Percentiles rank a stretch among this genome's conserved stretches.
These are phyloP conservation scores for Psittacula cyanocephala DNA, from an alignment of 2,113 vertebrate genomes.

Conservation along the genomic window DNA sequence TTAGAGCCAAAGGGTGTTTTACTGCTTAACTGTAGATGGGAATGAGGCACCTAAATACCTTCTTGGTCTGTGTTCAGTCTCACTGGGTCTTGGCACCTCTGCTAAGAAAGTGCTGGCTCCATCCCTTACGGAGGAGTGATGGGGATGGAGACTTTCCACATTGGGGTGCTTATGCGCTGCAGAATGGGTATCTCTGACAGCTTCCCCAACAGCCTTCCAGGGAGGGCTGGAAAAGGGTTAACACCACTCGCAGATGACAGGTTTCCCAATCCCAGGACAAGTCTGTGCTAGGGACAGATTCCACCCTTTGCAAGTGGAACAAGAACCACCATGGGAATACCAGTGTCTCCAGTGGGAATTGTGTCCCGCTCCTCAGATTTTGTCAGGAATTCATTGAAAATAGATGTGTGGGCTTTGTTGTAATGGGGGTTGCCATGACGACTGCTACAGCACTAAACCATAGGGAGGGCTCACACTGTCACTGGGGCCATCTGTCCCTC, in stretches of 20 bases:
- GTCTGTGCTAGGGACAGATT: background rate
- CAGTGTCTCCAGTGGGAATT: background rate
- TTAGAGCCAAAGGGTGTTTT: background rate
- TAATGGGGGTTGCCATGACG: background rate
- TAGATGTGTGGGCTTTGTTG: background rate
- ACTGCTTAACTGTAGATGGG: background rate
- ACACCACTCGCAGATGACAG: background rate
- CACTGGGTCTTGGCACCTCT: background rate
- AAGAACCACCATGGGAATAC: background rate
- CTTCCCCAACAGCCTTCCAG: background rate
- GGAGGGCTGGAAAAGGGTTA: background rate
- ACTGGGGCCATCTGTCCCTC: slow-evolving; percentile 27
- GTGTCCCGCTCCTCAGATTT: background rate
- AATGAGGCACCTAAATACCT: background rate
- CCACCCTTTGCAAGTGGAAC: background rate
- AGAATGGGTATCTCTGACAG: accelerated
- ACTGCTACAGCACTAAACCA: background rate
- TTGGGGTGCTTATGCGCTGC: accelerated
- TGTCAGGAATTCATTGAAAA: slow-evolving; percentile 30
- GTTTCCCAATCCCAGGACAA: background rate
- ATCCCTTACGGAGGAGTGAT: background rate
- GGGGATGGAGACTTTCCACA: background rate
- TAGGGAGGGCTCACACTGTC: background rate
- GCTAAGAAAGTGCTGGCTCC: background rate
- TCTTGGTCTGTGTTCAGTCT: background rate